Conservation (phyloP, 2,888 invertebrate species). For the Brachypalpus laphriformis region DNA sequence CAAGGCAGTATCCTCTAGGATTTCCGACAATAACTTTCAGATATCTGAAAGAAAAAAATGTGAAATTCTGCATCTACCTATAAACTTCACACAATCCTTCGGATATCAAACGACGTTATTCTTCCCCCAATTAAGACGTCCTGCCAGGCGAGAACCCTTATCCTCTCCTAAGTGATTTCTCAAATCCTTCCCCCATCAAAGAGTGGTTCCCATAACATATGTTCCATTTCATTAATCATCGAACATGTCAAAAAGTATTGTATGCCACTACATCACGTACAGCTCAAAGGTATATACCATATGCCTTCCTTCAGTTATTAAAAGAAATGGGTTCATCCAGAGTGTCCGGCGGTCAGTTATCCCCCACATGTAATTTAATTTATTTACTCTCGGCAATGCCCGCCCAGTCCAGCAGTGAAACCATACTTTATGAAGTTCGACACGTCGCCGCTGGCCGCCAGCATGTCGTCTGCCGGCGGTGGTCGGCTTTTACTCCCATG, state of each 20-base stretch:
- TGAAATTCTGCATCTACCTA: no score
- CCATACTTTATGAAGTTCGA: constrained; percentile 36
- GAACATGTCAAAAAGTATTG: constrained; percentile 59
- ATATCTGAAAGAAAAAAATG: no score
- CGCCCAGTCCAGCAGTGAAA: background rate
- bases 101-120: background rate
- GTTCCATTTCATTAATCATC: constrained; percentile 56
- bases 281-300: background rate
- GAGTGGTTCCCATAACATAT: background rate
- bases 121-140: constrained; percentile 26
- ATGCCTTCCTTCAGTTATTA: background rate
- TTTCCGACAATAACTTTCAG: no score
- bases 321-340: background rate
- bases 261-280: constrained; percentile 32
- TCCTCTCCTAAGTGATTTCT: constrained; percentile 19
- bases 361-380: constrained; percentile 49
- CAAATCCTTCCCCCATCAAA: background rate
- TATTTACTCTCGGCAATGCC: constrained; percentile 49
- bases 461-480: constrained; percentile 8
- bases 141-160: background rate
- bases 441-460: constrained; percentile 28
- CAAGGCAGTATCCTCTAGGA: no score
- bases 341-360: constrained; percentile 10
- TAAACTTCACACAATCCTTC: background rate
- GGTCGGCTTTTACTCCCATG: constrained; percentile 17